These are phyloP conservation scores for Lytechinus variegatus DNA, from an alignment of 35 echinoderm and acorn worm genomes.

Conservation along the genomic window DNA sequence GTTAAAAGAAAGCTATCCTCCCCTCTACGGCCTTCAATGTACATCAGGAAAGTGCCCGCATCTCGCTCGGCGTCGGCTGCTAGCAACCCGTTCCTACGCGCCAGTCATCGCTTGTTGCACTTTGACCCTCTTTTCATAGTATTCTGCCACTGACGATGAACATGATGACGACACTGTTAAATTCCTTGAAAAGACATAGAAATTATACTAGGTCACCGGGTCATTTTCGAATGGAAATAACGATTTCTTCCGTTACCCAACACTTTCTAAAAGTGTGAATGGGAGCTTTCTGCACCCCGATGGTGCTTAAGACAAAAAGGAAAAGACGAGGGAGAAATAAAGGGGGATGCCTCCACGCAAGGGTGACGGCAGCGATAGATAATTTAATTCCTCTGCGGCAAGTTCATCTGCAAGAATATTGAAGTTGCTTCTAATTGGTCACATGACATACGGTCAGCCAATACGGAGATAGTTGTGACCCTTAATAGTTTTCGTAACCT, in stretches of 20 bases:
- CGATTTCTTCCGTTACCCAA: constrained; percentile 25
- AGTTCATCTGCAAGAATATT: constrained; percentile 13
- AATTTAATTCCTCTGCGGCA: constrained; percentile 2
- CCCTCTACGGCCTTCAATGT: constrained; percentile 17
- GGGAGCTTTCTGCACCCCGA: constrained; percentile 3
- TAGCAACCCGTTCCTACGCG: not conserved
- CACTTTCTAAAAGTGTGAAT: constrained; percentile 16
- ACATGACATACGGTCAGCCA: constrained; percentile 46
- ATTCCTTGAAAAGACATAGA: constrained; percentile 33
- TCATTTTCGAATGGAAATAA: constrained; percentile 19
- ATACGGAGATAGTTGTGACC: constrained; percentile 46
- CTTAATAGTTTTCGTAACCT: constrained; percentile 34
- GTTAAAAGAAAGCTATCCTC: not conserved
- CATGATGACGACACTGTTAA: constrained; percentile 13
- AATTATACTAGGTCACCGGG: constrained; percentile 44
- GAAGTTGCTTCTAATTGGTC: constrained; percentile 44
- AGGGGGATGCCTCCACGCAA: not conserved
- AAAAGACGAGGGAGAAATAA: not conserved
- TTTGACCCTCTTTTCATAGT: constrained; percentile 43
- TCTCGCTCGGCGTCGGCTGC: constrained; percentile 37
- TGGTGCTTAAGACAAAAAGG: not conserved
- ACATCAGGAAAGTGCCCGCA: not conserved
- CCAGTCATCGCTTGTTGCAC: constrained; percentile 43
- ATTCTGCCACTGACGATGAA: constrained; percentile 1
- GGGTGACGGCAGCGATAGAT: constrained; percentile 7